Conservation (phyloP, 1,140 invertebrate species). For the Drosophila ercepeae region DNA sequence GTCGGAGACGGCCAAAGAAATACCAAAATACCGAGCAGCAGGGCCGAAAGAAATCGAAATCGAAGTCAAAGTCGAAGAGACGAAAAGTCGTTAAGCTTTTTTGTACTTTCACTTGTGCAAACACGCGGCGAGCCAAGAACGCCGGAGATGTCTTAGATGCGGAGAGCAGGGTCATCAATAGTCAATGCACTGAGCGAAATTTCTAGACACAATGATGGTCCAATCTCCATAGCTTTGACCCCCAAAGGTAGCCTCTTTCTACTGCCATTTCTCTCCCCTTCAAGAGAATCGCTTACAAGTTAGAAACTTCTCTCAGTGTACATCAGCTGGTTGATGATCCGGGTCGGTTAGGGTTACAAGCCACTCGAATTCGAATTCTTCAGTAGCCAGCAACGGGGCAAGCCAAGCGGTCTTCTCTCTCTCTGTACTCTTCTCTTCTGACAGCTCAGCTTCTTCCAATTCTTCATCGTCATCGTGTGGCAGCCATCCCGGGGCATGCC, state of each 20-base stretch:
- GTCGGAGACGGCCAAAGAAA: constrained; percentile 13
- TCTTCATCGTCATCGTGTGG: not conserved
- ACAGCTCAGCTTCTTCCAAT: constrained; percentile 17
- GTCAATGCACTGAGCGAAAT: constrained; percentile 9
- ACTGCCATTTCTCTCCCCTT: too few relatives aligned
- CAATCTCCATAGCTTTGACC: not conserved
- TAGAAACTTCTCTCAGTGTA: constrained; percentile 4
- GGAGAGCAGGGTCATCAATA: constrained; percentile 40
- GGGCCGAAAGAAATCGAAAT: constrained; percentile 29
- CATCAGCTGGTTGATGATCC: constrained; percentile 3
- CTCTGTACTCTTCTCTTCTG: not conserved
- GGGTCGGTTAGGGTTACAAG: constrained; percentile 43
- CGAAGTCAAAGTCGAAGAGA: constrained; percentile 32
- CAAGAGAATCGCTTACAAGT: too few relatives aligned
- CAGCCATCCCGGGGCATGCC: constrained; percentile 9
- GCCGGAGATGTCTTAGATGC: constrained; percentile 15
- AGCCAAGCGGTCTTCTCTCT: constrained; percentile 50
- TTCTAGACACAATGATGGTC: not conserved
- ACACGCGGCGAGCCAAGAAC: constrained; percentile 62
- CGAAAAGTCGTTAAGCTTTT: constrained; percentile 51
- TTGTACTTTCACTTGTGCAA: constrained; percentile 77
- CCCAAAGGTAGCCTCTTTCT: too few relatives aligned
- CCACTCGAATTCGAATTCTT: constrained; percentile 40
- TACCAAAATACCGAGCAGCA: not conserved
- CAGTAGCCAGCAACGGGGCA: constrained; percentile 80